A percentile compares a stretch with the other conserved stretches of the same genome.
Evolutionary conservation across 2,888 invertebrate genomes (phyloP).

Genomic region (Eupeodes luniger): DNA sequence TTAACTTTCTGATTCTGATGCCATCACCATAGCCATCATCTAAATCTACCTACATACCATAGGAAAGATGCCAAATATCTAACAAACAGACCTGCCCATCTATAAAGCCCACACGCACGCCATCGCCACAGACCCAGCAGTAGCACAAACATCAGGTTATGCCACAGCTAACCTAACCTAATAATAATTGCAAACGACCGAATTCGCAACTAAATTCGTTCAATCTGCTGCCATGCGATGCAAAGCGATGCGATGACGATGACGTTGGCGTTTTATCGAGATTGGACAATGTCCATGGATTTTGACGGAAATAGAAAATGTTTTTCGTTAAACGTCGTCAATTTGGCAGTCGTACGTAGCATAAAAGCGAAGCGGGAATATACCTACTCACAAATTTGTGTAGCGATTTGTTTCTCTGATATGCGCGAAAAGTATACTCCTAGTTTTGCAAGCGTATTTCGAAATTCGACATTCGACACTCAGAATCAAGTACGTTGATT

Average conservation of each 20-base stretch:
- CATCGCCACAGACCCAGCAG: background rate
- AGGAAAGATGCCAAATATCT: slow-evolving; percentile 28
- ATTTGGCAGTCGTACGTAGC: background rate
- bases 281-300: slow-evolving; percentile 83
- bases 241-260: slow-evolving; percentile 78
- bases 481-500: slow-evolving; percentile 18
- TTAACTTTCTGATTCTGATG: slow-evolving; percentile 15
- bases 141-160: background rate
- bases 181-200: slow-evolving; percentile 30
- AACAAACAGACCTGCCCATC: slow-evolving; percentile 13
- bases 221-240: slow-evolving; percentile 79
- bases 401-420: slow-evolving; percentile 53
- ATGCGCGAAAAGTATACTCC: slow-evolving; percentile 2
- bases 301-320: slow-evolving; percentile 80
- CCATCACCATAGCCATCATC: background rate
- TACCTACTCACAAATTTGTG: background rate
- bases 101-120: slow-evolving; percentile 45
- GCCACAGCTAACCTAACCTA: background rate
- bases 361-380: background rate
- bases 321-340: slow-evolving; percentile 49
- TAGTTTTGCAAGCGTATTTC: slow-evolving; percentile 17
- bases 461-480: slow-evolving; percentile 21
- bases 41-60: background rate
- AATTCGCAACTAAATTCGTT: slow-evolving; percentile 59
- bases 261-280: slow-evolving; percentile 81